Conservation (phyloP, 2,113 vertebrate species). For the Phoenicopterus ruber region DNA sequence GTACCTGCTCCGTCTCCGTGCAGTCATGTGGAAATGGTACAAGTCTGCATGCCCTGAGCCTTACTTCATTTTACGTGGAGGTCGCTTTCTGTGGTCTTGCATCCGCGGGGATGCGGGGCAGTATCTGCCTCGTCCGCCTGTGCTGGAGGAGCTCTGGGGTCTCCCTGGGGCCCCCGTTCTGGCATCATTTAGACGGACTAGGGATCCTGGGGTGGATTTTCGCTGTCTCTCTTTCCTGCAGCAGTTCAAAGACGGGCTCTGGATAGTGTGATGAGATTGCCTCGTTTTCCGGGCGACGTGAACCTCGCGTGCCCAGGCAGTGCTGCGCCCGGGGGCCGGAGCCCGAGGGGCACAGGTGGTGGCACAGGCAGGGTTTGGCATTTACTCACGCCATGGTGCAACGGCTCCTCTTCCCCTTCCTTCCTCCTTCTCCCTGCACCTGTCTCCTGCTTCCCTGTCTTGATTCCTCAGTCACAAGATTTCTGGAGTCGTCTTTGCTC, state of each 20-base stretch:
- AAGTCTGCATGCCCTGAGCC: background rate
- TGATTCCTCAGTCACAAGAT: background rate
- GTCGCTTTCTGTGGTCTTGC: rapidly evolving
- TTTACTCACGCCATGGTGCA: background rate
- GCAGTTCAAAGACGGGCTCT: background rate
- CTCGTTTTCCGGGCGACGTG: background rate
- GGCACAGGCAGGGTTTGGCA: background rate
- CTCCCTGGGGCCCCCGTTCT: rapidly evolving
- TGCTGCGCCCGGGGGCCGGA: too few species aligned
- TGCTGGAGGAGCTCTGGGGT: too few species aligned
- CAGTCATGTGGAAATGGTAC: rapidly evolving
- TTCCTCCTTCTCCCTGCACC: too few species aligned
- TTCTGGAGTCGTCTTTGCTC: background rate
- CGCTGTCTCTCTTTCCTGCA: background rate
- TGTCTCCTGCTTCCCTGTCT: background rate
- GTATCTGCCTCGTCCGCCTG: rapidly evolving
- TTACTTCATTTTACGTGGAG: rapidly evolving
- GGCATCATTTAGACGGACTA: background rate
- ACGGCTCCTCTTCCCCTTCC: background rate
- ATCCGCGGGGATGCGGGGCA: rapidly evolving
- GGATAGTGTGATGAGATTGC: rapidly evolving
- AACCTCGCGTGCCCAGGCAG: rapidly evolving
- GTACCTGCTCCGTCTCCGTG: rapidly evolving
- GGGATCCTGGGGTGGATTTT: background rate
- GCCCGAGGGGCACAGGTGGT: background rate